Conservation (phyloP, 1,140 invertebrate genomes). For the Glossosoma conforme region DNA sequence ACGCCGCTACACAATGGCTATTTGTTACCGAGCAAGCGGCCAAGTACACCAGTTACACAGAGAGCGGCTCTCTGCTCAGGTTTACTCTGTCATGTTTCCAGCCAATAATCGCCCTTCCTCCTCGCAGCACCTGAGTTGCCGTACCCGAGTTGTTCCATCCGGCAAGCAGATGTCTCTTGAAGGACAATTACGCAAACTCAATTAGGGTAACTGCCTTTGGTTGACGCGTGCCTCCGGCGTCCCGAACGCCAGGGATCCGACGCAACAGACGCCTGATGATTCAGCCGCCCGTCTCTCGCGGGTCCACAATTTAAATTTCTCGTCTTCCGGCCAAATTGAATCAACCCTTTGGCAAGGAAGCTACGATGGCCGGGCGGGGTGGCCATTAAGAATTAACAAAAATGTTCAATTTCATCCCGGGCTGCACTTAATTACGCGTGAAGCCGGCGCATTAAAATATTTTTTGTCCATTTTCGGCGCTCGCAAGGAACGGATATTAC, state of each 20-base stretch:
- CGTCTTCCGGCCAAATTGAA: conserved; percentile 29
- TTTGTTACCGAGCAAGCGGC: too few relatives aligned
- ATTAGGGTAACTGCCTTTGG: conserved; percentile 16
- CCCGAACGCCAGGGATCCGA: neutral
- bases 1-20: too few relatives aligned
- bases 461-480: neutral
- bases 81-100: too few relatives aligned
- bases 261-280: conserved; percentile 6
- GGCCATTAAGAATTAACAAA: conserved; percentile 2
- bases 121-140: too few relatives aligned
- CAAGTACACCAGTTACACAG: too few relatives aligned
- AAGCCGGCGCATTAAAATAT: neutral
- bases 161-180: conserved; percentile 20
- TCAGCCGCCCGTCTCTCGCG: conserved; percentile 5
- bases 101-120: too few relatives aligned
- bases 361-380: neutral
- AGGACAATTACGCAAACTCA: conserved; percentile 25
- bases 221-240: conserved; percentile 12
- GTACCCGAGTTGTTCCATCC: too few relatives aligned
- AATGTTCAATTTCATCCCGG: conserved; percentile 3
- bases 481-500: too few relatives aligned
- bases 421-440: neutral
- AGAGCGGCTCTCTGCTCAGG: too few relatives aligned
- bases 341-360: conserved; percentile 25
- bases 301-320: conserved; percentile 28